Evolutionary conservation across 2,113 vertebrate genomes (phyloP).

Genomic region (Puntigrus tetrazona): DNA sequence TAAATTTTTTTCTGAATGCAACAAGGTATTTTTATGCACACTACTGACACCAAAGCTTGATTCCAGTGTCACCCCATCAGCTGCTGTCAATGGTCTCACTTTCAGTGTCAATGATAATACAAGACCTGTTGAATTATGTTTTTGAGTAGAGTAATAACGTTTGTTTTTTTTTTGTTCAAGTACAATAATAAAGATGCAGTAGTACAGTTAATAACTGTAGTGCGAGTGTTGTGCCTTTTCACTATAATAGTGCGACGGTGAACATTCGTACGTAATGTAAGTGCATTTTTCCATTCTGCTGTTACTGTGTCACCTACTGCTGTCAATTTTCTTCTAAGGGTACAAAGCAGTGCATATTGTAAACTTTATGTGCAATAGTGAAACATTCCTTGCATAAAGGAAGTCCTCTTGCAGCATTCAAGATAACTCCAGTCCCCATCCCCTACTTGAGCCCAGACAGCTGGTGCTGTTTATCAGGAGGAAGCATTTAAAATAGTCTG

Average conservation of each 20-base stretch:
- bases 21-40: background rate
- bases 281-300: background rate
- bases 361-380: background rate
- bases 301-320: background rate
- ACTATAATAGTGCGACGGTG: background rate
- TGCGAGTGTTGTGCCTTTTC: background rate
- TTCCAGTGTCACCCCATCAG: no score
- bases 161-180: no score
- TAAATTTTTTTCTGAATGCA: background rate
- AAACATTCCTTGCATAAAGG: background rate
- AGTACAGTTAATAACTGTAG: background rate
- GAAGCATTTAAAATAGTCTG: conserved; percentile 70
- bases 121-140: background rate
- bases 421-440: conserved; percentile 27
- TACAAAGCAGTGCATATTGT: background rate
- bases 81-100: no score
- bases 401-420: conserved; percentile 29
- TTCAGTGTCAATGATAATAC: background rate
- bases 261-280: background rate
- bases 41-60: background rate
- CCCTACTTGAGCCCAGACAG: conserved; percentile 58
- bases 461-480: conserved; percentile 73
- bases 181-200: background rate
- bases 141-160: background rate
- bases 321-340: background rate